phyloP scores from a whole-genome alignment of 2,888 invertebrate species.

The Pherbina coryleti region DNA sequence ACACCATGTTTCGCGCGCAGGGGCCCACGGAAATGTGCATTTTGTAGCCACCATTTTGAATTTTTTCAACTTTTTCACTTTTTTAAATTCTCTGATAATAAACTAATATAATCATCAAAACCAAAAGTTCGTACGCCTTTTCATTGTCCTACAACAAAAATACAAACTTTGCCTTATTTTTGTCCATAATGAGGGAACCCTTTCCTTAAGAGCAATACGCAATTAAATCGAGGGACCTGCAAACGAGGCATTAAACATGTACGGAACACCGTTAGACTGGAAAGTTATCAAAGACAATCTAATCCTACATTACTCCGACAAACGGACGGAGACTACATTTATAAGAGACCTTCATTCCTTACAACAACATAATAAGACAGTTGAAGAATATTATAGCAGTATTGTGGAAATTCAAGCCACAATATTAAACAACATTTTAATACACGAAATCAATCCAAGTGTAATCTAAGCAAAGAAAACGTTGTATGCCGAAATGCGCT shows the following conservation, averaged over 20 bases:
- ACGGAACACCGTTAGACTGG: conserved; percentile 37
- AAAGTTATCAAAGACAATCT: not conserved
- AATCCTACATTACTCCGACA: not conserved
- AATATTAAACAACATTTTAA: not conserved
- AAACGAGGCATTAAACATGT: conserved; percentile 41
- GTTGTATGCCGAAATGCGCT: conserved; percentile 31
- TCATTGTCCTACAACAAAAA: too few relatives aligned
- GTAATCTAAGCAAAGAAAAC: not conserved
- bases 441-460: not conserved
- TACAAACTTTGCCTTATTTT: too few relatives aligned
- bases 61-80: too few relatives aligned
- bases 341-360: not conserved
- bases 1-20: too few relatives aligned
- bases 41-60: too few relatives aligned
- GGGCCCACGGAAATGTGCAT: too few relatives aligned
- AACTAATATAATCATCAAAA: too few relatives aligned
- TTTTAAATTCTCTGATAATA: too few relatives aligned
- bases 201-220: conserved; percentile 38
- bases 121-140: too few relatives aligned
- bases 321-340: not conserved
- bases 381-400: conserved; percentile 36
- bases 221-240: conserved; percentile 1
- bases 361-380: not conserved
- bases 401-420: conserved; percentile 36
- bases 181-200: too few relatives aligned